A percentile compares a stretch with the other conserved stretches of the same genome.
These are phyloP conservation scores for Polyommatus icarus DNA, from an alignment of 2,888 invertebrate species.

Conservation along the genomic window DNA sequence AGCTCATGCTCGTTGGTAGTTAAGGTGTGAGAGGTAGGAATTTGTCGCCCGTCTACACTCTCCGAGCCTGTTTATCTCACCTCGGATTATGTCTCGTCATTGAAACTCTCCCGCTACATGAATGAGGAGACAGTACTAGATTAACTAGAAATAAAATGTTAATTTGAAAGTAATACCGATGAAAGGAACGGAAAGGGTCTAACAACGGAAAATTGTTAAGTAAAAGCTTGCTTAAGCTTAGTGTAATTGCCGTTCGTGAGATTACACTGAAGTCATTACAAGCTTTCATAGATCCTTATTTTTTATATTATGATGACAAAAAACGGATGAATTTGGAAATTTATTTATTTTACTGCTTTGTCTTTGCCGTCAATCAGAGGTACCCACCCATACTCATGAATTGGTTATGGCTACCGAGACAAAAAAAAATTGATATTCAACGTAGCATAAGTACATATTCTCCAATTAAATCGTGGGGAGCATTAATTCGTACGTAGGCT, in stretches of 20 bases:
- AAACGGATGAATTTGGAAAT: not conserved
- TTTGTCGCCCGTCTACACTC: conserved; percentile 33
- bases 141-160: not conserved
- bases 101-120: not conserved
- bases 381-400: not conserved
- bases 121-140: not conserved
- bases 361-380: not conserved
- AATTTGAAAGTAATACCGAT: not conserved
- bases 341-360: not conserved
- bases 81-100: conserved; percentile 18
- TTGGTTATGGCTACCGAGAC: not conserved
- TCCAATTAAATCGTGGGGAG: not conserved
- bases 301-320: not conserved
- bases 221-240: conserved; percentile 67
- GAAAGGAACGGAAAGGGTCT: not conserved
- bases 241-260: conserved; percentile 57
- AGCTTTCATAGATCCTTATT: conserved; percentile 56
- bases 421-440: not conserved
- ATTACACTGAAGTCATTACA: conserved; percentile 76
- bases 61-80: conserved; percentile 1
- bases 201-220: not conserved
- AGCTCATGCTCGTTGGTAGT: conserved; percentile 73
- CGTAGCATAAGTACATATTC: not conserved
- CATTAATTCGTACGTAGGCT: conserved; percentile 4
- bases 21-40: conserved; percentile 64